These are phyloP conservation scores for Triplophysa rosa DNA, from an alignment of 2,113 vertebrate species.

Conservation along the genomic window DNA sequence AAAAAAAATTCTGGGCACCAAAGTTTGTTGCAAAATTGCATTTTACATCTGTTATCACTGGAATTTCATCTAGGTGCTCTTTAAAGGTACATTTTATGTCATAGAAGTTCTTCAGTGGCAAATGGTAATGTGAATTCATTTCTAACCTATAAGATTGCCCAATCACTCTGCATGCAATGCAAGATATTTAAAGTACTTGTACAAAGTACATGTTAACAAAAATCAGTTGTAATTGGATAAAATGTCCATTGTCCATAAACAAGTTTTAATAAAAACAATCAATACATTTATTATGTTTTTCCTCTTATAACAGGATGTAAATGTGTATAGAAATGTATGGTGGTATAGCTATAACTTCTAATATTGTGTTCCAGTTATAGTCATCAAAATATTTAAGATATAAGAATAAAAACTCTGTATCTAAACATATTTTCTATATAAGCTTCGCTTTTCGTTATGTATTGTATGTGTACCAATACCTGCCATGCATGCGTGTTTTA, in stretches of 20 bases:
- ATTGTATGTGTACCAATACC: not conserved
- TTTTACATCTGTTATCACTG: not conserved
- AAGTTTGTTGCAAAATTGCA: not conserved
- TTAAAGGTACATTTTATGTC: not conserved
- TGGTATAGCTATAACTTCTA: not conserved
- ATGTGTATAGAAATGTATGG: not conserved
- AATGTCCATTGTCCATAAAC: conserved; percentile 38
- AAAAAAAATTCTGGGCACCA: not conserved
- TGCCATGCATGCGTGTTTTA: not conserved
- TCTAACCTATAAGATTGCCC: not conserved
- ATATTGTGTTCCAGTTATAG: not conserved
- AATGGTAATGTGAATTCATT: not conserved
- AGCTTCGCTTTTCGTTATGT: not conserved
- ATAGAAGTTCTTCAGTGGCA: not conserved
- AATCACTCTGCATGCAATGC: conserved; percentile 40
- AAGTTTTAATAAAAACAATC: conserved; percentile 44
- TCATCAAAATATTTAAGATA: not conserved
- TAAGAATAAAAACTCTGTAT: not conserved
- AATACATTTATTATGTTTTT: not conserved
- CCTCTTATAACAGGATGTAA: conserved; percentile 22
- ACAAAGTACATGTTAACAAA: conserved; percentile 19
- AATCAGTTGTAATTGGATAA: conserved; percentile 36
- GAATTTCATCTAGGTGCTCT: not conserved
- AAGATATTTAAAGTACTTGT: conserved; percentile 34
- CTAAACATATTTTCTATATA: not conserved